Percentiles rank a stretch among this genome's conserved stretches.
Conservation (phyloP, 2,113 vertebrate genomes). For the Podarcis raffonei region DNA sequence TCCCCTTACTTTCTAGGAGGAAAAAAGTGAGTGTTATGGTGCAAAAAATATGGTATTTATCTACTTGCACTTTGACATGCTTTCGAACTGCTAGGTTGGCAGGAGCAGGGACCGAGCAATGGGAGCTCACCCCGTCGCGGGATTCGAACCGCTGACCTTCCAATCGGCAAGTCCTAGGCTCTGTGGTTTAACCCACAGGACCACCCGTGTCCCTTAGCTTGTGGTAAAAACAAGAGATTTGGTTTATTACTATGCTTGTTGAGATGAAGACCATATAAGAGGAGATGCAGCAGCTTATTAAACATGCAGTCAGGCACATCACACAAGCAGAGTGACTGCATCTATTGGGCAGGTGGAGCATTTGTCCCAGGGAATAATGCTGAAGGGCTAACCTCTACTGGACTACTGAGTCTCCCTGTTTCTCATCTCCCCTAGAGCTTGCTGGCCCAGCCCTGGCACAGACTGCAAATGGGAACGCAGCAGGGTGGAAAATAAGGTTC, state of each 20-base stretch:
- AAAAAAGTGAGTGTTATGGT: too few relatives aligned
- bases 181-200: too few relatives aligned
- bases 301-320: background rate
- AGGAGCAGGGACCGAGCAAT: too few relatives aligned
- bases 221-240: background rate
- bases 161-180: too few relatives aligned
- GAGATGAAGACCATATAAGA: background rate
- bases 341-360: background rate
- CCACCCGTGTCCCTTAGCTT: background rate
- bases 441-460: background rate
- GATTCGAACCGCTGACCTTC: too few relatives aligned
- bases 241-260: background rate
- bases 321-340: background rate
- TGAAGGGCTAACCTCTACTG: background rate
- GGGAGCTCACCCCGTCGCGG: too few relatives aligned
- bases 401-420: background rate
- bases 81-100: too few relatives aligned
- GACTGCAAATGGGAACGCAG: background rate
- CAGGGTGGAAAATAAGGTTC: background rate
- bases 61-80: too few relatives aligned
- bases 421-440: background rate
- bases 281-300: background rate
- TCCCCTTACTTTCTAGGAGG: too few relatives aligned
- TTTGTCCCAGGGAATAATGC: background rate
- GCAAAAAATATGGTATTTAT: too few relatives aligned